Base-by-base conservation (phyloP, 2,888 invertebrate species). In the Cheilosia variabilis region DNA sequence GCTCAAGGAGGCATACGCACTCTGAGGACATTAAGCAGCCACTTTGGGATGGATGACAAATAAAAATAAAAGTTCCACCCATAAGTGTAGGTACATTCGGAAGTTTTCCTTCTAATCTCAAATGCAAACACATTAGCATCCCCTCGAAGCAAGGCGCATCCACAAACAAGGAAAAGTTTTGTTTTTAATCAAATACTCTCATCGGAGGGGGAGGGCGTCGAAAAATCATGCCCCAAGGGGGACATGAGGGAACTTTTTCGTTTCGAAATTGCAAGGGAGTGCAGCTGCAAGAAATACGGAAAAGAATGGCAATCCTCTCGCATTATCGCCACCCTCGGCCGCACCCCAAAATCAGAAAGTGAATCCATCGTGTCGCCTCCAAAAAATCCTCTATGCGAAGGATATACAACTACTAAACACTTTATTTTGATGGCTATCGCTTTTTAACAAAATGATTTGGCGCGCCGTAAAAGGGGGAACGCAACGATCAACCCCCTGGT, bases 401-500 rank as follows among this genome's bases (percentile, higher is more conserved):
- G 15, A 19, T 31, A n/a, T 31, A 37, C 72, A 58, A 80, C 86
- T 81, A 77, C 86, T 86, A 86, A 86, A 86, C 86, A 86, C 86
- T 86, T 86, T 86, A 86, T 81, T 81, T 86, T 77, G 86, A 86
- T 86, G 86, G 81, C 81, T 77, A 86, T 86, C 81, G 76, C 81
- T 86, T 76, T 81, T 86, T 80, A 19, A 81, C 86, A 81, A 81
- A 80, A 86, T 86, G 80, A 86, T 86, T 81, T 81, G 52, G 68
- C 72, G 77, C 69, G 81, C 75, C 71, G 76, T 86, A 69, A 71
- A 60, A 57, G 66, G 81, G 76, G 81, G 55, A 50, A 22, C 37
- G 13, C 17, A 41, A 66, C 60, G 47, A 41, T 15, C 79, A 57
- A 72, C 84, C 80, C 76, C 62, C 63, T 45, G 82, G 53, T 47